Percentiles rank a stretch among this genome's conserved stretches.
These are phyloP conservation scores for Melanotaenia parkinsoni DNA, from an alignment of 2,797 vertebrate species.

Conservation along the genomic window DNA sequence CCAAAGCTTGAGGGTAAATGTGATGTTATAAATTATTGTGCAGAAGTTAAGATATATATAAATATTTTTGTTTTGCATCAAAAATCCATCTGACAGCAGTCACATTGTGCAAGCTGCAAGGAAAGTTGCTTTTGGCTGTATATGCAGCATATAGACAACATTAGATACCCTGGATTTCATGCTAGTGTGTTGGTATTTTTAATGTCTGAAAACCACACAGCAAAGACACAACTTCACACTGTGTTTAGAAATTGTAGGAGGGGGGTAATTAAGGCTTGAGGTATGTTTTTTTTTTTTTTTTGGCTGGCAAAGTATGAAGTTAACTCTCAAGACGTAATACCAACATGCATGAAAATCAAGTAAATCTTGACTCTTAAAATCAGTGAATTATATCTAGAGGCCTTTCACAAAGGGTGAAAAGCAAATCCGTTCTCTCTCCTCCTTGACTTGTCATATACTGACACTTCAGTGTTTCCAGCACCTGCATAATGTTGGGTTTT, in stretches of 20 bases:
- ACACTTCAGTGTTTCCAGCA: no score
- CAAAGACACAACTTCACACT: neutral
- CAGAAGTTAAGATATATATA: neutral
- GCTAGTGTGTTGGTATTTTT: neutral
- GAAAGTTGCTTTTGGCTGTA: neutral
- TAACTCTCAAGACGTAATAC: neutral
- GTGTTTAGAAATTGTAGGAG: neutral
- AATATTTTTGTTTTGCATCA: neutral
- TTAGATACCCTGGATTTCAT: neutral
- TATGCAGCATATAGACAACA: neutral
- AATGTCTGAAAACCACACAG: neutral
- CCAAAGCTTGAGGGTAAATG: neutral
- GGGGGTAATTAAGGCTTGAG: neutral
- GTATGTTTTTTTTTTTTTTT: neutral
- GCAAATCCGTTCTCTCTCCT: neutral
- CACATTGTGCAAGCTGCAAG: neutral
- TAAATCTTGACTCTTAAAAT: neutral
- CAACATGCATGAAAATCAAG: neutral
- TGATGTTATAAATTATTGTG: neutral
- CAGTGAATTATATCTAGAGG: neutral
- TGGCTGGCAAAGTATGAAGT: neutral
- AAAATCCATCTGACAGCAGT: neutral
- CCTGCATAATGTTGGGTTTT: no score
- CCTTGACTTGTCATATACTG: no score
- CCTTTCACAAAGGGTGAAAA: neutral